Base-by-base conservation (phyloP, 92 coral and sea anemone species). In the Anthopleura xanthogrammica region DNA sequence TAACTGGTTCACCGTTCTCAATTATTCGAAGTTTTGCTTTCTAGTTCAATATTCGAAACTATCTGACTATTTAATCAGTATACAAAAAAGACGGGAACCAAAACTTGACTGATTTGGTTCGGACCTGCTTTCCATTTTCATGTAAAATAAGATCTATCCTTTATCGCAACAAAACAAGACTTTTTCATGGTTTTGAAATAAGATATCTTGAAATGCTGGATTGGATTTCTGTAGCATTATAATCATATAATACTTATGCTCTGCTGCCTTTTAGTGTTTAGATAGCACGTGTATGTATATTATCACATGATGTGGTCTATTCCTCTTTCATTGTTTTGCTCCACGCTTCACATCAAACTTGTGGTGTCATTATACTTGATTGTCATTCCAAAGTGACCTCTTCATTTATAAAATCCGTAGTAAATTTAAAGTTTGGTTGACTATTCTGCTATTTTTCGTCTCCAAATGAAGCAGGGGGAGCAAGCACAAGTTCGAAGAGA, bases 401-500 rank as follows among this genome's bases (percentile, higher is more conserved):
- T 36, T 68, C 74, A 68, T 68, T 68, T 5, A 68, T 24, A 3
- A 12, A 68, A 36, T 64, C 9, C 50, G 50, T 4, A 46, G 50
- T 46, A 46, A 46, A 46, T 46, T 2, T 46, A 12, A 24, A 12
- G 55, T 4, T 75, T 20, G 7, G 11, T 23, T 24, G 40, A 12
- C 72, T 79, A 58, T 55, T 56, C n/a, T 58, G 65, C 3, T 46
- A 19, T 29, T 79, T 13, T 56, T 57, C 48, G 52, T 54, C 60
- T 60, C 13, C 16, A 36, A 13, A 81, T 81, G 84, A 70, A 85
- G 88, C 87, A 78, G 80, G 92, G 81, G 13, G 89, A 86, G 9
- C 60, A 77, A 60, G 89, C 77, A 5, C 87, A 76, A 23, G 87
- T 80, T 57, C 77, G 86, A 56, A 43, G 87, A 58, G 92, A 91